Evolutionary conservation across 1,140 invertebrate genomes (phyloP), one percentile per base, ranked within the genome.

Genomic region (Dendrolimus punctatus): DNA sequence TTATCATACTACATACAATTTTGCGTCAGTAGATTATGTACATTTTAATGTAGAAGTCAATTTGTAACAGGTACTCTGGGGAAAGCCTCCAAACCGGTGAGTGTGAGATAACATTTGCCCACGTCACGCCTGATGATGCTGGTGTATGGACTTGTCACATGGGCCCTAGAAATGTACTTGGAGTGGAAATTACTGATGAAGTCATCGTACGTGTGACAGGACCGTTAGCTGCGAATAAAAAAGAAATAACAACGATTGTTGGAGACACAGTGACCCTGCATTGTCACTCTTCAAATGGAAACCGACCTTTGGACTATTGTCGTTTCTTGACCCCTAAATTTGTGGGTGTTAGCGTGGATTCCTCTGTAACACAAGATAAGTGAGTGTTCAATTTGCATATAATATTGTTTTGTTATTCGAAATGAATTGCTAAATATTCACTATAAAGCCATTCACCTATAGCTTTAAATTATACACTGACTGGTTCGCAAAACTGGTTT

Each of bases 101-200:
- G 50, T 87, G 85, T 66, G 79, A 72, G 2, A 76, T 87, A 5
- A 85, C 72, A 3, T 81, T 88, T 41, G 51, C 58, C 6, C 54
- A 74, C 1, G 73, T 64, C 2, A 57, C 51, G 5, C 38, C 46
- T 23, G 57, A 64, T 4, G 82, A 87, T 49, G 62, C 58, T 6
- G 85, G 86, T 4, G 46, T 54, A 36, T 88, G 86, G 85, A 70
- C 61, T 6, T 88, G 86, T 47, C 75, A 82, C 37, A 87, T 88
- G 82, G 86, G 86, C 0, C 72, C 71, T 4, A 60, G 57, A 40
- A 43, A 63, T 4, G 60, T 62, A 39, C 36, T 71, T 6, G 81
- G 84, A 2, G 6, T 82, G 0, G 86, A 88, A 66, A 8, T 76
- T 2, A 71, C 61, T 0, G 71, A 84, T 8, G 8, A 46, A 4